Evolutionary conservation across 1,140 invertebrate genomes (phyloP).

Genomic region (Diprion similis): DNA sequence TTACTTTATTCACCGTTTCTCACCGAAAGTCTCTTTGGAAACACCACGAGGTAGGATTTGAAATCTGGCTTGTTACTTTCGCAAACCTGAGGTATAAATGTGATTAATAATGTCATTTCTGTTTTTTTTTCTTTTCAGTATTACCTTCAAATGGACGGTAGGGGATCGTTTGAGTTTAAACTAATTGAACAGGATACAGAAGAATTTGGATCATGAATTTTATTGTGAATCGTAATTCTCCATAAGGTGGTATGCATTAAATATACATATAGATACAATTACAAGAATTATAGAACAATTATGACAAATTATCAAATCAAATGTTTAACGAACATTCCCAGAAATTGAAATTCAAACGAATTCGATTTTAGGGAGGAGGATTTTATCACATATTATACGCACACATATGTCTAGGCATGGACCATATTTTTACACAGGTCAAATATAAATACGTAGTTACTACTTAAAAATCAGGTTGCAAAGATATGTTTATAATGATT

Average conservation of each 20-base stretch:
- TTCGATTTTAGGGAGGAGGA: not conserved
- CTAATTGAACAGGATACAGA: slow-evolving; percentile 85
- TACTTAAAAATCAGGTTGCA: too few species aligned
- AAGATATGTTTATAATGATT: too few species aligned
- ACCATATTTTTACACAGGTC: too few species aligned
- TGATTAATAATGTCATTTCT: slow-evolving; percentile 9
- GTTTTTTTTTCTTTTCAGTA: slow-evolving; percentile 61
- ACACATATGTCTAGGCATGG: not conserved
- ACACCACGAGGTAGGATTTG: slow-evolving; percentile 82
- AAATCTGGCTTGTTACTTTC: not conserved
- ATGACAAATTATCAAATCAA: not conserved
- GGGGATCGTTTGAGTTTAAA: slow-evolving; percentile 87
- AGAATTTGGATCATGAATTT: slow-evolving; percentile 89
- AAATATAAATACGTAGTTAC: too few species aligned
- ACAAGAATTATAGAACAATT: not conserved
- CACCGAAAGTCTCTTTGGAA: slow-evolving; percentile 96
- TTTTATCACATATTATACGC: not conserved
- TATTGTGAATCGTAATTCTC: slow-evolving; percentile 21
- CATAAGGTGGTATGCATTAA: not conserved
- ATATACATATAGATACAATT: not conserved
- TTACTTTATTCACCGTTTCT: slow-evolving; percentile 96
- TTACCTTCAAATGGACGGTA: slow-evolving; percentile 94
- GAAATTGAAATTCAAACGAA: not conserved
- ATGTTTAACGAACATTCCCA: not conserved
- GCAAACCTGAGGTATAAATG: too few species aligned